A percentile compares a stretch with the other conserved stretches of the same genome.
Evolutionary conservation across 2,113 vertebrate species (phyloP).

Genomic region (Choloepus hoffmanni): DNA sequence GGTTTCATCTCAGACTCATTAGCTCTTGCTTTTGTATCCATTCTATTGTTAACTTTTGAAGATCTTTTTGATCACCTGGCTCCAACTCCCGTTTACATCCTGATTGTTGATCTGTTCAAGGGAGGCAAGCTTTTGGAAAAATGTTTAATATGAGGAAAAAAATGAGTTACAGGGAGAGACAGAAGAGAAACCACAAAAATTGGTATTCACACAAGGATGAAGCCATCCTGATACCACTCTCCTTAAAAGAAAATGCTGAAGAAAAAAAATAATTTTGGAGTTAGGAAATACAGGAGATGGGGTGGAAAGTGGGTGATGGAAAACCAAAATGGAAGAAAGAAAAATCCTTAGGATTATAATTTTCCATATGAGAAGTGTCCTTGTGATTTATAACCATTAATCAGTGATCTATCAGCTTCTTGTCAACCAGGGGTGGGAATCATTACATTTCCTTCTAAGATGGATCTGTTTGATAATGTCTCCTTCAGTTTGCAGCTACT

Average conservation of each 20-base stretch:
- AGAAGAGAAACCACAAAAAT: not conserved
- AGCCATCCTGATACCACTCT: not conserved
- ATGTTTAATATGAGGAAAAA: not conserved
- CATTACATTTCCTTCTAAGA: conserved; percentile 53
- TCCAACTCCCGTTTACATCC: not conserved
- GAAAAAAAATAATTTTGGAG: too few relatives aligned
- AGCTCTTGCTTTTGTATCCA: conserved; percentile 6
- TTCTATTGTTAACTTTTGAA: conserved; percentile 8
- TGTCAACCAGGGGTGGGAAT: conserved; percentile 48
- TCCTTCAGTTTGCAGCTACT: conserved; percentile 33
- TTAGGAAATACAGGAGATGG: not conserved
- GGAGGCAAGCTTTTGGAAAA: conserved; percentile 6
- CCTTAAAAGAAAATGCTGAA: not conserved
- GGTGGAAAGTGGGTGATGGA: not conserved
- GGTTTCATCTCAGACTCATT: conserved; percentile 32
- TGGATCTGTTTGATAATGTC: conserved; percentile 69
- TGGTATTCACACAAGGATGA: not conserved
- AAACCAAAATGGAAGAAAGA: not conserved
- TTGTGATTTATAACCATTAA: conserved; percentile 57
- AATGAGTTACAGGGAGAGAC: not conserved
- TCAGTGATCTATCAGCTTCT: conserved; percentile 68
- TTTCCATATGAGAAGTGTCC: conserved; percentile 25
- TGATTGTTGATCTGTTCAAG: conserved; percentile 52
- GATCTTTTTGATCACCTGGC: not conserved
- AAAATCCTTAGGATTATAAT: conserved; percentile 18